Base-by-base conservation (phyloP, 2,113 vertebrate genomes). In the Cettia cetti region DNA sequence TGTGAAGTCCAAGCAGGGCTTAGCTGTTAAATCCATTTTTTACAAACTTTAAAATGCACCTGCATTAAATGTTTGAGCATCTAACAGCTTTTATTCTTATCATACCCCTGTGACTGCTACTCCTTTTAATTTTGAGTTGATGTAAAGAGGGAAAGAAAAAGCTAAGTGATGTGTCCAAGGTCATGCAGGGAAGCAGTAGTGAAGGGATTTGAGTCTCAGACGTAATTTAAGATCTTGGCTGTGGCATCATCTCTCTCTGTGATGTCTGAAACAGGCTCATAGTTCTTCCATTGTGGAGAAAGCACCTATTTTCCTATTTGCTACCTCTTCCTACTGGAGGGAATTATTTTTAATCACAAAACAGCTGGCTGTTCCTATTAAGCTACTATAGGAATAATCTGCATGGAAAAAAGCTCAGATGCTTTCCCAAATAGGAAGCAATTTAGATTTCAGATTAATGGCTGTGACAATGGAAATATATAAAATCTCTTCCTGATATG, bases 401-500 rank as follows among this genome's bases (percentile, higher is more conserved):
- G 30, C 63, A 11, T 59, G 93, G 94, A 76, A 95, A 94, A 82
- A 95, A 74, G 1, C 24, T 68, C 39, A 31, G 79, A 86, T 86
- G 68, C 76, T 93, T 95, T 94, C 94, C 88, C 82, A 89, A 86
- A 94, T 89, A 96, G 95, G 94, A 96, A 96, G 93, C n/a, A 31
- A 96, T 95, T 96, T 96, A 97, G 96, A 96, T 97, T 90, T 92
- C 79, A 96, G 93, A 96, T 96, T 94, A 95, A 93, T 37, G 31
- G 42, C 52, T 56, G 79, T 86, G 88, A 96, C 95, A 93, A 95
- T 96, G 72, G 94, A 89, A 96, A 96, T 86, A 64, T 57, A 90
- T 52, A 37, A 77, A 90, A 80, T 30, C 64, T 74, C 81, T 96
- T 95, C 90, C 93, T 90, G 88, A 75, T 24, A 8, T 1, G 26